These are phyloP conservation scores for Caenorhabditis inopinata DNA, from an alignment of 1,140 invertebrate species.

Conservation along the genomic window DNA sequence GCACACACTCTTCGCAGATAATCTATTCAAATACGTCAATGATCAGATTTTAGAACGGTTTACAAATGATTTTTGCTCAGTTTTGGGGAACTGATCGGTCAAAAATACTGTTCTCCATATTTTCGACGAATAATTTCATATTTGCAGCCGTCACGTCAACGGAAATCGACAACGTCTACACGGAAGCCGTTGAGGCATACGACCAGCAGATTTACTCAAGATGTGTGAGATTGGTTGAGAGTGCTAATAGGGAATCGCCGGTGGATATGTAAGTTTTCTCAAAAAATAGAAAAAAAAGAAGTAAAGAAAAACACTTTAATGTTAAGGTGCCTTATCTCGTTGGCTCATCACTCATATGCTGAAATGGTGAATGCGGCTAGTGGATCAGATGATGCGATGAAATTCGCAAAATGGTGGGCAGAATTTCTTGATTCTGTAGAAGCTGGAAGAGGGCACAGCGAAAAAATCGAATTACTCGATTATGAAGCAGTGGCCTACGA, in stretches of 20 bases:
- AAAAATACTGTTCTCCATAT: too few relatives aligned
- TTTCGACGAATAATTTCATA: not conserved
- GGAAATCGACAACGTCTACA: not conserved
- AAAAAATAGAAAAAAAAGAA: too few relatives aligned
- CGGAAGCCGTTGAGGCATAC: conserved; percentile 7
- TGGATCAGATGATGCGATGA: conserved; percentile 18
- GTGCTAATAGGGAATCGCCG: not conserved
- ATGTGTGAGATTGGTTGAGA: conserved; percentile 7
- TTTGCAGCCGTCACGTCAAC: not conserved
- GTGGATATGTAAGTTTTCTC: not conserved
- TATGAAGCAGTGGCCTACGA: conserved; percentile 26
- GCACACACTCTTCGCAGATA: too few relatives aligned
- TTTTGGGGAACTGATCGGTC: too few relatives aligned
- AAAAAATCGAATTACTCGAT: conserved; percentile 7
- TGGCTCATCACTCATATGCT: not conserved
- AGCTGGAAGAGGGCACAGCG: conserved; percentile 19
- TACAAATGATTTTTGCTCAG: too few relatives aligned
- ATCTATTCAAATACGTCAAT: too few relatives aligned
- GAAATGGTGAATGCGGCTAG: conserved; percentile 11
- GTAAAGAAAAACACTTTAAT: not conserved
- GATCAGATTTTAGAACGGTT: too few relatives aligned
- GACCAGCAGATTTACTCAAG: conserved; percentile 9
- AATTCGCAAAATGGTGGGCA: conserved; percentile 15
- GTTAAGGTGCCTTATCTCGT: not conserved
- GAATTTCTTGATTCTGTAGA: conserved; percentile 3